Base-by-base conservation (phyloP, 2,113 vertebrate species). In the Amblyopsis rosae region DNA sequence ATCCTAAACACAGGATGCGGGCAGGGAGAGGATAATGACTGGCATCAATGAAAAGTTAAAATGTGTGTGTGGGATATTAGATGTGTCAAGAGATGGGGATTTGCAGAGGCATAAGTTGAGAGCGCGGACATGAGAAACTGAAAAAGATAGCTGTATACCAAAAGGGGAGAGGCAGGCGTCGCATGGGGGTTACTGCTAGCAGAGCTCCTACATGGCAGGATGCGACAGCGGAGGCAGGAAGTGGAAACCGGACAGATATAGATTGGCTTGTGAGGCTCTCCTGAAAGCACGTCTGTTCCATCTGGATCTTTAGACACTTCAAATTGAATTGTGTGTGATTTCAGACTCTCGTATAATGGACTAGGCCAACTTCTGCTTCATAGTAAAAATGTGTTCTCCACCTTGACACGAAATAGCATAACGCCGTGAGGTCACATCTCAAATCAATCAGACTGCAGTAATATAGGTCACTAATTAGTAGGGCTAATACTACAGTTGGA, bases 171-270 rank as follows among this genome's bases (percentile, higher is more conserved):
- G 61, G 57, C 72, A 26, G 46, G 19, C 1, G 17, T 51, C 62
- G 12, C 51, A 6, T 69, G 45, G 64, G 82, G 75, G 85, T 56
- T 69, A 58, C 62, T 56, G 59, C 77, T 86, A 88, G 82, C 87
- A 75, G 64, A 77, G 74, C 79, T 72, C 59, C 63, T 77, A 84
- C 74, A 86, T 63, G 70, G 67, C 89, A 89, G 91, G 87, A 91
- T 82, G 88, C 84, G 81, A 83, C 81, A 84, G 67, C 71, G 41
- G 63, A 75, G 80, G 67, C 86, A 87, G 87, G 83, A 89, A 86
- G 67, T 79, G 88, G 88, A 91, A 89, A 77, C 86, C 62, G 85
- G 77, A 81, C 80, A 73, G 82, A 86, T 87, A 88, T 86, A 86
- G 88, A 88, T 83, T 83, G n/a, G 80, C 84, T 79, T 71, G 62